A percentile compares a stretch with the other conserved stretches of the same genome.
phyloP scores from a whole-genome alignment of 2,888 invertebrate species.

The Xanthorhoe designata region DNA sequence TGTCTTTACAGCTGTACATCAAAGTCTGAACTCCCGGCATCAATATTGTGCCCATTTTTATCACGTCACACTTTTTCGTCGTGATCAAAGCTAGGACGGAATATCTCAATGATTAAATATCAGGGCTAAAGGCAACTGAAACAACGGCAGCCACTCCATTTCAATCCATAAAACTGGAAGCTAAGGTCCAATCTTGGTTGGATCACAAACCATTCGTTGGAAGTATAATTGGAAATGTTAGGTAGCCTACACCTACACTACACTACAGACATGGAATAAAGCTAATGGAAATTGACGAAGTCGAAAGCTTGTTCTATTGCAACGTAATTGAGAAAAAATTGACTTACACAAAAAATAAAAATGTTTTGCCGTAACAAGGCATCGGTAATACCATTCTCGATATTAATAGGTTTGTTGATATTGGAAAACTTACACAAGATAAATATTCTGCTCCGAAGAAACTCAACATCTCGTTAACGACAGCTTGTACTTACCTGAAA shows the following conservation, averaged over 20 bases:
- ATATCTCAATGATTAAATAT: slow-evolving; percentile 43
- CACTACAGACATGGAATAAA: slow-evolving; percentile 44
- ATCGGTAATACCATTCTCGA: slow-evolving; percentile 51
- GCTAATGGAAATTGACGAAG: slow-evolving; percentile 48
- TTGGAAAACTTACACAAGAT: slow-evolving; percentile 53
- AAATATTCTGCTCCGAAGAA: slow-evolving; percentile 48
- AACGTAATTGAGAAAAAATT: slow-evolving; percentile 54
- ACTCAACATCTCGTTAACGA: slow-evolving; percentile 50
- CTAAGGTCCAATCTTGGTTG: slow-evolving; percentile 31
- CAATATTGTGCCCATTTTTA: slow-evolving; percentile 5
- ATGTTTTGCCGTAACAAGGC: slow-evolving; percentile 48
- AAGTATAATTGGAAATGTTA: slow-evolving; percentile 50
- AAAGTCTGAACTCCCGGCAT: slow-evolving; percentile 1
- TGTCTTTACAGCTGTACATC: slow-evolving; percentile 10
- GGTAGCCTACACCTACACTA: slow-evolving; percentile 30
- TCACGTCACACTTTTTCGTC: slow-evolving; percentile 49
- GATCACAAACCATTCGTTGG: slow-evolving; percentile 25
- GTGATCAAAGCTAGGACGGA: slow-evolving; percentile 39
- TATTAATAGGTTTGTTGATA: slow-evolving; percentile 53
- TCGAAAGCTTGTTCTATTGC: slow-evolving; percentile 52
- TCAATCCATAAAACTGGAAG: slow-evolving; percentile 22
- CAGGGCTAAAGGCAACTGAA: slow-evolving; percentile 25
- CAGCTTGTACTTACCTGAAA: slow-evolving; percentile 63
- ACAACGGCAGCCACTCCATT: slow-evolving; percentile 21
- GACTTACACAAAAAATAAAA: slow-evolving; percentile 35